Evolutionary conservation across 2,797 vertebrate species (phyloP).

Genomic region (Choloepus didactylus): DNA sequence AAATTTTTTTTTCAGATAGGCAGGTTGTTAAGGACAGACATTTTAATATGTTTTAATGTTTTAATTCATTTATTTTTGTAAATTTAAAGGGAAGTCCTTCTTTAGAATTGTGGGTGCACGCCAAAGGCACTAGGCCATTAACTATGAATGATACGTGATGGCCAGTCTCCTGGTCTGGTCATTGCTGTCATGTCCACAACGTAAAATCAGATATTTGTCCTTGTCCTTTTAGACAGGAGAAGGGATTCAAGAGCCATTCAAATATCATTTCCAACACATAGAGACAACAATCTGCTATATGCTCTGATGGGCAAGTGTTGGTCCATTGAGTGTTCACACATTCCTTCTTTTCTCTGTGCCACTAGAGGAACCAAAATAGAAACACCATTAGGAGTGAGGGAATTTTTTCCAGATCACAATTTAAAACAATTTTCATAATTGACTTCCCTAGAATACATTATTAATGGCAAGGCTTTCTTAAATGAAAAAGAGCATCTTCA

Average conservation of each 20-base stretch:
- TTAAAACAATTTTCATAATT: background rate
- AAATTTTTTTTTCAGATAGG: background rate
- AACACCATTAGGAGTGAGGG: background rate
- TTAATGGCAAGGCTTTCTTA: background rate
- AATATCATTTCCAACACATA: background rate
- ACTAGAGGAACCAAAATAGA: background rate
- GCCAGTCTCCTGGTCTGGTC: background rate
- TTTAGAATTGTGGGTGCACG: background rate
- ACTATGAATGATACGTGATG: background rate
- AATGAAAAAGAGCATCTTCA: rapidly evolving
- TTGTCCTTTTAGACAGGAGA: background rate
- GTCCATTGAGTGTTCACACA: rapidly evolving
- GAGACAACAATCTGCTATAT: background rate
- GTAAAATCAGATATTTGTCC: background rate
- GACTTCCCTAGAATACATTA: too few species aligned
- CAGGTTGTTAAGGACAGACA: background rate
- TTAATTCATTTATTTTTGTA: background rate
- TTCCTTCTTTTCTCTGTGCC: background rate
- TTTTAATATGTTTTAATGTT: background rate
- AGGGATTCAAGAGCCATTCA: background rate
- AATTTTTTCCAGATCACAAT: background rate
- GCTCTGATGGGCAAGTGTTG: background rate
- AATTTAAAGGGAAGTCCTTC: background rate
- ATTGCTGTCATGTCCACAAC: rapidly evolving
- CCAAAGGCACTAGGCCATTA: background rate